These are phyloP conservation scores for Rhadinocentrus ornatus DNA, from an alignment of 2,797 vertebrate species.

Conservation along the genomic window DNA sequence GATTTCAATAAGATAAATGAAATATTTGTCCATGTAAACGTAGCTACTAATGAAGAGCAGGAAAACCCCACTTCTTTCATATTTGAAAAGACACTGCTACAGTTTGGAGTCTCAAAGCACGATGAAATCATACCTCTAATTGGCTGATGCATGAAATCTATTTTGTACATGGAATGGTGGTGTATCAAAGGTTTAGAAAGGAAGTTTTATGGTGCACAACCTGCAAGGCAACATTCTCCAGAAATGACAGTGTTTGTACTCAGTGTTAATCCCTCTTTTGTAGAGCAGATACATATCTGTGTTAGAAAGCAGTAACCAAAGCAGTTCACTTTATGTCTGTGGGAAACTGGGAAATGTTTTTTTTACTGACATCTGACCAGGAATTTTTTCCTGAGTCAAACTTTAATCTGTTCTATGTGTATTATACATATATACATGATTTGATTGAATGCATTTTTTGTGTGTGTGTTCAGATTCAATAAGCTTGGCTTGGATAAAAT, in stretches of 20 bases:
- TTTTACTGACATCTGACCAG: neutral
- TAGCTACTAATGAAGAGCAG: neutral
- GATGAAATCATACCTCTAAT: neutral
- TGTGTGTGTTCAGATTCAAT: constrained; percentile 87
- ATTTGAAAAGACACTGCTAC: neutral
- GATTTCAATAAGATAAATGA: neutral
- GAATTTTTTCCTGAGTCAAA: neutral
- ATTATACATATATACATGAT: neutral
- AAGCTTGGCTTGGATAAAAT: constrained; percentile 92
- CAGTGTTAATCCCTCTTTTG: constrained; percentile 20
- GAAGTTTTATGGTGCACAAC: constrained; percentile 36
- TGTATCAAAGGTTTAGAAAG: constrained; percentile 17
- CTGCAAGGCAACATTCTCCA: constrained; percentile 65
- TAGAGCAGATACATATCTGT: constrained; percentile 12
- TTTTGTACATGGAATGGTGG: constrained; percentile 1
- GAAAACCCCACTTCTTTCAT: neutral
- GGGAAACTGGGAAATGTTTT: neutral
- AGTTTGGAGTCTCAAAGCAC: neutral
- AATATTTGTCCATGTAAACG: neutral
- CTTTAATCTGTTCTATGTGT: neutral
- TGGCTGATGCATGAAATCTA: neutral
- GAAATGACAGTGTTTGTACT: constrained; percentile 44
- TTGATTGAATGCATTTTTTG: neutral
- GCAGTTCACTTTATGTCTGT: neutral
- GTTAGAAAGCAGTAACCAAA: neutral